These are phyloP conservation scores for Gallirallus australis DNA, from an alignment of 2,797 vertebrate genomes.

Conservation along the genomic window DNA sequence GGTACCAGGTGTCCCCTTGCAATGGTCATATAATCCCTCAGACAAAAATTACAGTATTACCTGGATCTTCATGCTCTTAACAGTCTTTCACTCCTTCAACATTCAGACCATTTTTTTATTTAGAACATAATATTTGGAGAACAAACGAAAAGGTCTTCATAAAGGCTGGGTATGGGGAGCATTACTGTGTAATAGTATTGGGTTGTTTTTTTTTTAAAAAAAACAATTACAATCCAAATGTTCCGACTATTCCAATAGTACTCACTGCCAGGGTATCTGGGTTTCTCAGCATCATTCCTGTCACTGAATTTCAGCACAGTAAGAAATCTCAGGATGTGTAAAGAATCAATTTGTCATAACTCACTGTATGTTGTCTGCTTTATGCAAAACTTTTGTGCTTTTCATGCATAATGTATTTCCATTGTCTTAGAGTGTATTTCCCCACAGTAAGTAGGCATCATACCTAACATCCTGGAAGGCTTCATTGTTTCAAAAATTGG, in stretches of 20 bases:
- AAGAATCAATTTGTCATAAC: neutral
- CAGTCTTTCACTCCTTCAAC: neutral
- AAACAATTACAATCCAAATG: neutral
- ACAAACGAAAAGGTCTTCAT: neutral
- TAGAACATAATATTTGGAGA: neutral
- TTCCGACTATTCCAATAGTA: neutral
- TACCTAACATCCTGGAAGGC: neutral
- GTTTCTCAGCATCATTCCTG: neutral
- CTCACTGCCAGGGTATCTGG: neutral
- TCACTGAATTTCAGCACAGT: neutral
- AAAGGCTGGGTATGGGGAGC: neutral
- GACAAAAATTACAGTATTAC: neutral
- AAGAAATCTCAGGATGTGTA: neutral
- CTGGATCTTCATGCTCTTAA: neutral
- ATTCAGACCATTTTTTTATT: neutral
- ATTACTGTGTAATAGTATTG: neutral
- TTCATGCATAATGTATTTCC: neutral
- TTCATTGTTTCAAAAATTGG: neutral
- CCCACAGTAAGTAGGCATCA: neutral
- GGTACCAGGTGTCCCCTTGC: fast-evolving
- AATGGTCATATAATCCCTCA: neutral
- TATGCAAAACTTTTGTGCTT: neutral
- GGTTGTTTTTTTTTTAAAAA: neutral
- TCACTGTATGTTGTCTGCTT: neutral
- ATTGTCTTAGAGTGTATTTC: neutral